Base-by-base conservation (phyloP, 2,888 invertebrate genomes). In the Petrolisthes cinctipes region DNA sequence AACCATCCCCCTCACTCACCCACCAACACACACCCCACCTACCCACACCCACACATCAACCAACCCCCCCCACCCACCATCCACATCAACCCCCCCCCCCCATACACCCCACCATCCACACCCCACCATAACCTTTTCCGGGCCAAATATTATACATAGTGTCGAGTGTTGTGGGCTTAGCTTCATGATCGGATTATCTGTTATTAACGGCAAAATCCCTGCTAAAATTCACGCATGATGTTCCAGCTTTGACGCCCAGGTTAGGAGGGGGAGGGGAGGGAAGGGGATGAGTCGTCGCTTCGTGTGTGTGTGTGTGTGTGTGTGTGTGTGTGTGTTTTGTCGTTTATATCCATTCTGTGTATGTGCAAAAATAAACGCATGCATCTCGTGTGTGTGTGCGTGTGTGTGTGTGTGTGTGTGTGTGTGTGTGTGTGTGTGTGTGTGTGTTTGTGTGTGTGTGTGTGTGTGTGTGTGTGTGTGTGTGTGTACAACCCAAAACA, bases 141-240 rank as follows among this genome's bases (percentile, higher is more conserved):
- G n/a, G n/a, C n/a, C n/a, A n/a, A n/a, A 83, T 82, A 73, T 83
- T 73, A 20, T 73, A n/a, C n/a, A n/a, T n/a, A n/a, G n/a, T n/a
- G n/a, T n/a, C n/a, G n/a, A n/a, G n/a, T n/a, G n/a, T n/a, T n/a
- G n/a, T n/a, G n/a, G n/a, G 80, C 56, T 80, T 80, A 80, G 80
- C 61, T 11, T 80, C 23, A 56, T 61, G 80, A 80, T 56, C 56
- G 80, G 80, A 80, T 80, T 80, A 57, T 5, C 53, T 57, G 80
- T 80, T 20, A 80, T 80, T 80, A 80, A 56, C 61, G 57, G 61
- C 23, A 80, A 53, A 53, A 80, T 80, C 80, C 80, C 61, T 37
- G 80, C 80, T 80, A 80, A 80, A 80, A 80, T 61, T 80, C 80
- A 80, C 80, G 80, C 80, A 80, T 80, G 80, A 53, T 80, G 61